Evolutionary conservation across 2,797 vertebrate species (phyloP).

Genomic region (Phrynocephalus guinanensis): DNA sequence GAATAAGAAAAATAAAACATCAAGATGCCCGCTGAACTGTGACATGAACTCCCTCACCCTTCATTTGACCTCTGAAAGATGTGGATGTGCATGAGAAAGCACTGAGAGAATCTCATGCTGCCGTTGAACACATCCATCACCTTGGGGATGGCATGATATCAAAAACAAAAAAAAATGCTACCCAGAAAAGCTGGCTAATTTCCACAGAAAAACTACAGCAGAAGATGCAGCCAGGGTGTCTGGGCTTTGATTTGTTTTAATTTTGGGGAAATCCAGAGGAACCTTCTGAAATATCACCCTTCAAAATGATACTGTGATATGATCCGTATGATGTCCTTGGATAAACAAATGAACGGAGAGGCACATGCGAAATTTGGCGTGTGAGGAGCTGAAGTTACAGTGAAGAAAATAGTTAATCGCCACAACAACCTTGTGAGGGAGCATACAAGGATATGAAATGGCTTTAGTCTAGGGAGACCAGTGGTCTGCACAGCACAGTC

Average conservation of each 20-base stretch:
- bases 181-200: not conserved
- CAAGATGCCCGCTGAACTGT: slow-evolving; percentile 10
- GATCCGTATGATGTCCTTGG: not conserved
- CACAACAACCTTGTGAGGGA: not conserved
- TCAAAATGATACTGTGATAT: not conserved
- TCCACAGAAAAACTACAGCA: not conserved
- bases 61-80: slow-evolving; percentile 25
- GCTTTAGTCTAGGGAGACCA: not conserved
- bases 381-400: not conserved
- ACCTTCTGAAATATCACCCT: not conserved
- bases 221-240: not conserved
- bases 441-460: not conserved
- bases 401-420: not conserved
- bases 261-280: not conserved
- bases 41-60: slow-evolving; percentile 18
- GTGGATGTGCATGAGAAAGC: slow-evolving; percentile 16
- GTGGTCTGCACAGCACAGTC: not conserved
- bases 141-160: slow-evolving; percentile 24
- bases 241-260: not conserved
- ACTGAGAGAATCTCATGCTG: slow-evolving; percentile 17
- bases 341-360: not conserved
- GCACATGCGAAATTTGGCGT: not conserved
- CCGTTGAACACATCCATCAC: slow-evolving; percentile 28
- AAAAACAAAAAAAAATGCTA: not conserved
- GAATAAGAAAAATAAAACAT: slow-evolving; percentile 36